phyloP scores from a whole-genome alignment of 2,797 vertebrate species.

The Stomatorhinus walkeri region DNA sequence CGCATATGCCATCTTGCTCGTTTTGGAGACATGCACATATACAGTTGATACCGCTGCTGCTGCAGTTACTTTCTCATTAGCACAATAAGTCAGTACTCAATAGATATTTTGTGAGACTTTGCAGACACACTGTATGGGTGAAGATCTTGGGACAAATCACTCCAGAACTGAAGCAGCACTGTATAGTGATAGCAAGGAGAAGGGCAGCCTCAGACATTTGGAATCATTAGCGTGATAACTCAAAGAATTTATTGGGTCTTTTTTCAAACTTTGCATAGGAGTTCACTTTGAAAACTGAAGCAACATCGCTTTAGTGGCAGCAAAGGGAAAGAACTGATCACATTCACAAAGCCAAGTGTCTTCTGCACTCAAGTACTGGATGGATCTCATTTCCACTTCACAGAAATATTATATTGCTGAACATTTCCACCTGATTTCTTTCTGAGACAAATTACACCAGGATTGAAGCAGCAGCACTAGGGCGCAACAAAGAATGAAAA shows the following conservation, averaged over 20 bases:
- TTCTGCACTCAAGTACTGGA: background rate
- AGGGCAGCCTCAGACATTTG: background rate
- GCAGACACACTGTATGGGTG: background rate
- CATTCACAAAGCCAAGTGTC: no score
- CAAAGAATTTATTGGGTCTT: background rate
- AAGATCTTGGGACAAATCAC: background rate
- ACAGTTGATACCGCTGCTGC: background rate
- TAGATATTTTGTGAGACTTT: background rate
- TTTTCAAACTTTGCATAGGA: background rate
- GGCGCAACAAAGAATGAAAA: background rate
- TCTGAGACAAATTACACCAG: background rate
- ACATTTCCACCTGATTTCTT: background rate
- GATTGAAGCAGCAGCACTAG: background rate
- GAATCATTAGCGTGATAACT: background rate
- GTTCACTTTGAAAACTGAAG: background rate
- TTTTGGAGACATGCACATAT: background rate
- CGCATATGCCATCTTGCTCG: background rate
- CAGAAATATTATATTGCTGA: background rate
- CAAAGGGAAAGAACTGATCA: background rate
- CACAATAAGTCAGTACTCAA: background rate
- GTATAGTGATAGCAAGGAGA: background rate
- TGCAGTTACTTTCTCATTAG: background rate
- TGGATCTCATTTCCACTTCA: background rate
- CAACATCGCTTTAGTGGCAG: background rate
- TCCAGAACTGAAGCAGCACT: background rate